A percentile compares a stretch with the other conserved stretches of the same genome.
These are phyloP conservation scores for Sigmodon hispidus DNA, from an alignment of 2,113 vertebrate species.

Conservation along the genomic window DNA sequence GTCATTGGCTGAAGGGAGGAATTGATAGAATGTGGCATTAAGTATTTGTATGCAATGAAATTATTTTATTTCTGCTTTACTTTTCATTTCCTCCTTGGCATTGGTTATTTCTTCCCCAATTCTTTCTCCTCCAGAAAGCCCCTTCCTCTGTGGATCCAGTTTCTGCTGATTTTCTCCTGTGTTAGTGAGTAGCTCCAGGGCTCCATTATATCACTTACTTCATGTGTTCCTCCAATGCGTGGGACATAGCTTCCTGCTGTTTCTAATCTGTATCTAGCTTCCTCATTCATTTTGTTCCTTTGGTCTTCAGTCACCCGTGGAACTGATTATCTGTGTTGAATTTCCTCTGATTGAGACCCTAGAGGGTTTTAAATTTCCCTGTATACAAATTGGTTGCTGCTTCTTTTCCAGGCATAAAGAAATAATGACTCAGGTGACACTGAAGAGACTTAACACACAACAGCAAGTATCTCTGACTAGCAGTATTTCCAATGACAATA, in stretches of 20 bases:
- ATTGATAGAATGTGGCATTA: not conserved
- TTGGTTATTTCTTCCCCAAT: not conserved
- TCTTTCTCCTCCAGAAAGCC: not conserved
- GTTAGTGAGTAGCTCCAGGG: not conserved
- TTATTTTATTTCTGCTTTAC: not conserved
- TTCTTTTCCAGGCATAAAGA: slow-evolving; percentile 25
- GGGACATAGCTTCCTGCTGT: not conserved
- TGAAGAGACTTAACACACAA: not conserved
- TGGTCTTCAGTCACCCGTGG: slow-evolving; percentile 49
- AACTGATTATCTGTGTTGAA: slow-evolving; percentile 36
- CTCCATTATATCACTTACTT: not conserved
- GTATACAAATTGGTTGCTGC: not conserved
- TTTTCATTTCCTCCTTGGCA: not conserved
- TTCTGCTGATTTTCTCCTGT: not conserved
- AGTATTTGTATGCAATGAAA: not conserved
- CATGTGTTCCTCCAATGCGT: not conserved
- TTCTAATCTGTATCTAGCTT: slow-evolving; percentile 45
- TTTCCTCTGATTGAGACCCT: slow-evolving; percentile 38
- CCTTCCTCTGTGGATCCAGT: not conserved
- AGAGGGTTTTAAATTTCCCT: slow-evolving; percentile 37
- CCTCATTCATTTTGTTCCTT: not conserved
- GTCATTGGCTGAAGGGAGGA: not conserved
- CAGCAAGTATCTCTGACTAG: not conserved
- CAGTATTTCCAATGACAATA: not conserved
- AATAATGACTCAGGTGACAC: not conserved